Evolutionary conservation across 2,888 invertebrate species (phyloP), one percentile per base, ranked within the genome.

Genomic region (Sphecodes monilicornis): DNA sequence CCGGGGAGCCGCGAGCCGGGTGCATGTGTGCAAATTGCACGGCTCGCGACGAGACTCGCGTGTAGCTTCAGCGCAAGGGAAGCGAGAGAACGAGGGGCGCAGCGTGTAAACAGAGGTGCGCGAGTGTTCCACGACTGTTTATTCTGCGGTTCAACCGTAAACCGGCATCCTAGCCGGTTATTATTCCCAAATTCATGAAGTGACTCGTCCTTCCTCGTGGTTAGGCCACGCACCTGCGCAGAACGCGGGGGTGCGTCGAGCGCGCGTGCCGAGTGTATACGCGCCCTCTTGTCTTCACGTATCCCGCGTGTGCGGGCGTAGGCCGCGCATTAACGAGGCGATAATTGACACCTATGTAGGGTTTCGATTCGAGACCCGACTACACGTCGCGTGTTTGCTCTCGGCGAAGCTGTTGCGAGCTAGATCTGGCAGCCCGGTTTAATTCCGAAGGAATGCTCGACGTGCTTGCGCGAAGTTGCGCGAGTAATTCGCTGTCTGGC

Each of bases 161-260:
- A 89, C 87, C 87, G 66, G 78, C 83, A 81, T 82, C 78, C 84
- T 75, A 83, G 73, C 54, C 84, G 86, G 84, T 90, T 91, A 89
- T 92, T 92, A 90, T 89, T 91, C 88, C 80, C 80, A 76, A 91
- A 89, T 89, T 87, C 84, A 86, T 76, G 78, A 82, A 78, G 72
- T 39, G 76, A 85, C 70, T 46, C 76, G 79, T 43, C 74, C 71
- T 70, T 43, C 70, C 8, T 75, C 72, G 50, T 60, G 57, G 72
- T 69, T 46, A 57, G 36, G 79, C 73, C 82, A 85, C 85, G 69
- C 39, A 66, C 73, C 73, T 75, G 85, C 76, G 77, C 76, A 66
- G 80, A 36, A 8, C 10, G 10, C 8, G 22, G 8, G 60, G 26
- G 2, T 16, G 6, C 29, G 29, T 16, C 3, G 6, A 26, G 60